Base-by-base conservation (phyloP, 1,140 invertebrate species). In the Probaryconus sp. region DNA sequence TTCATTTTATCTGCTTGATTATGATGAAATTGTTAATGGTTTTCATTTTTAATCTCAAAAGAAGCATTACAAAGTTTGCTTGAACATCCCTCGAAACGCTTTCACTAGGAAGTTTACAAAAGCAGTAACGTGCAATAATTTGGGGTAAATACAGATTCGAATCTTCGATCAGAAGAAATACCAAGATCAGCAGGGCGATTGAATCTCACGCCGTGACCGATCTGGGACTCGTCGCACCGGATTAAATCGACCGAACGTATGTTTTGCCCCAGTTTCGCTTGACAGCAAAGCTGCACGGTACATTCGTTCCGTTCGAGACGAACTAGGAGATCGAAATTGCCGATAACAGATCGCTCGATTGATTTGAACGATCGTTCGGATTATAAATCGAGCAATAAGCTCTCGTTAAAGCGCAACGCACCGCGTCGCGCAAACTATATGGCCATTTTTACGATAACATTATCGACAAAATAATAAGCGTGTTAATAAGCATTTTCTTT, bases 241-340 rank as follows among this genome's bases (percentile, higher is more conserved):
- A 78, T 79, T 76, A 80, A 82, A 81, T 80, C 79, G 78, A 68
- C 43, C 64, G 65, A 61, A 70, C 76, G 63, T 78, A 78, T 81
- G 80, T 83, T 84, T 83, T 83, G 82, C 76, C 78, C 80, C 79
- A 84, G 83, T 84, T 84, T 84, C 75, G 63, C 43, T 40, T 69
- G 70, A 79, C 78, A 78, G 76, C 43, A 53, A 71, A 78, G 76
- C 77, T 71, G 70, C 76, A 72, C 74, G 76, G 64, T 76, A 60
- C 48, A 65, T 81, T 80, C 61, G 83, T 84, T 78, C 68, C 79
- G 79, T n/a, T 74, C 77, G 45, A 60, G 42, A 42, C 76, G 75
- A 82, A 79, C 76, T 79, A 76, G 75, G 48, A 74, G 78, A 81
- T 79, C 69, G 50, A 50, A 50, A 37, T 40, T 33, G 37, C 56